These are phyloP conservation scores for Lepidochrysops patricia DNA, from an alignment of 2,888 invertebrate genomes.

Conservation along the genomic window DNA sequence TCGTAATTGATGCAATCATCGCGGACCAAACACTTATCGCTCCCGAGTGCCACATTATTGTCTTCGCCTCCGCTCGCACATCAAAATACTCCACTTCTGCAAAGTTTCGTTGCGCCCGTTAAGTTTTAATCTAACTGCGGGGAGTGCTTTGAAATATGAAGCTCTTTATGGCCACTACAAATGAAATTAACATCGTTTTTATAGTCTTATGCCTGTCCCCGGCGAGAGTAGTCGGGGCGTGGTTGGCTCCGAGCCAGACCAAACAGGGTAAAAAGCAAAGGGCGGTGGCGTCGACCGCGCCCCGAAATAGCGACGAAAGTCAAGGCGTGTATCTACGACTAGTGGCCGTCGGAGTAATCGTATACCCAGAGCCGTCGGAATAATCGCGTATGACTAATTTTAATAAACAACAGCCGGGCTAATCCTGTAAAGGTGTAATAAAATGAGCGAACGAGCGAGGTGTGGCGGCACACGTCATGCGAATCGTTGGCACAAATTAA, in stretches of 20 bases:
- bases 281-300: slow-evolving; percentile 59
- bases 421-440: not conserved
- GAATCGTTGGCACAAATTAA: slow-evolving; percentile 5
- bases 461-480: slow-evolving; percentile 3
- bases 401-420: not conserved
- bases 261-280: slow-evolving; percentile 71
- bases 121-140: slow-evolving; percentile 15
- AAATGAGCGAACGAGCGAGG: not conserved
- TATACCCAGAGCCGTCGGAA: slow-evolving; percentile 27
- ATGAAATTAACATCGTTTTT: slow-evolving; percentile 36
- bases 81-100: not conserved
- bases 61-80: not conserved
- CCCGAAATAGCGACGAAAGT: slow-evolving; percentile 70
- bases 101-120: slow-evolving; percentile 9
- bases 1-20: slow-evolving; percentile 50
- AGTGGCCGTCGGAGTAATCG: slow-evolving; percentile 28
- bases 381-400: slow-evolving; percentile 14
- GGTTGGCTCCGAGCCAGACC: slow-evolving; percentile 63
- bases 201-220: slow-evolving; percentile 31
- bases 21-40: slow-evolving; percentile 16
- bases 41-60: not conserved
- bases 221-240: slow-evolving; percentile 47
- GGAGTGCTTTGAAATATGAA: slow-evolving; percentile 13
- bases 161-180: slow-evolving; percentile 25
- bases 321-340: slow-evolving; percentile 55